Percentiles rank a stretch among this genome's conserved stretches.
Conservation (phyloP, 92 coral and sea anemone genomes). For the Pocillopora meandrina region DNA sequence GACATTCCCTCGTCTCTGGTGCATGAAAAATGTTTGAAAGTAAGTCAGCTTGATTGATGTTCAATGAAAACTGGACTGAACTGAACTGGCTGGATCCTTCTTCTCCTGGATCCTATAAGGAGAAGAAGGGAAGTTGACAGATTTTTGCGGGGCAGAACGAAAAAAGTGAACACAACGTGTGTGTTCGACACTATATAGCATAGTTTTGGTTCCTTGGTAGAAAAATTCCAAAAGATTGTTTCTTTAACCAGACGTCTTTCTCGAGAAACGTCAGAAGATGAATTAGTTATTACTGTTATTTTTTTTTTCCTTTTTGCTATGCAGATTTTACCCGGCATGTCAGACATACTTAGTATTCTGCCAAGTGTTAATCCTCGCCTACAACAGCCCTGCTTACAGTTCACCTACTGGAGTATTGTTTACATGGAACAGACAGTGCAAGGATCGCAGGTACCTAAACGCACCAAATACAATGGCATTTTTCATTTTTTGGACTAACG, state of each 20-base stretch:
- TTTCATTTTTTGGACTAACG: not conserved
- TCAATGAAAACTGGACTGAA: not conserved
- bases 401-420: slow-evolving; percentile 89
- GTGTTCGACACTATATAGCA: too few relatives aligned
- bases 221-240: too few relatives aligned
- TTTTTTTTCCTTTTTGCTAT: not conserved
- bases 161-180: too few relatives aligned
- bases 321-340: slow-evolving; percentile 93
- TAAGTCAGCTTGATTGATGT: slow-evolving; percentile 7
- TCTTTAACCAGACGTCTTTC: too few relatives aligned
- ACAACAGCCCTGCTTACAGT: slow-evolving; percentile 90
- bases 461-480: too few relatives aligned
- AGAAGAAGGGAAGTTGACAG: too few relatives aligned
- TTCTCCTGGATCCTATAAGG: too few relatives aligned
- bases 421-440: slow-evolving; percentile 91
- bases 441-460: slow-evolving; percentile 78
- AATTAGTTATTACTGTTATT: not conserved
- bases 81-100: not conserved
- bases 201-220: too few relatives aligned
- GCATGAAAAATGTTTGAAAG: slow-evolving; percentile 94
- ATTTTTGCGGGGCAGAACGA: too few relatives aligned
- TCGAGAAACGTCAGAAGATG: too few relatives aligned
- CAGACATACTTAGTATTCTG: slow-evolving; percentile 80
- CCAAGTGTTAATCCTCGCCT: slow-evolving; percentile 89
- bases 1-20: slow-evolving; percentile 81